Percentiles rank a stretch among this genome's conserved stretches.
Evolutionary conservation across 2,113 vertebrate genomes (phyloP).

Genomic region (Pachypanchax playfairii): DNA sequence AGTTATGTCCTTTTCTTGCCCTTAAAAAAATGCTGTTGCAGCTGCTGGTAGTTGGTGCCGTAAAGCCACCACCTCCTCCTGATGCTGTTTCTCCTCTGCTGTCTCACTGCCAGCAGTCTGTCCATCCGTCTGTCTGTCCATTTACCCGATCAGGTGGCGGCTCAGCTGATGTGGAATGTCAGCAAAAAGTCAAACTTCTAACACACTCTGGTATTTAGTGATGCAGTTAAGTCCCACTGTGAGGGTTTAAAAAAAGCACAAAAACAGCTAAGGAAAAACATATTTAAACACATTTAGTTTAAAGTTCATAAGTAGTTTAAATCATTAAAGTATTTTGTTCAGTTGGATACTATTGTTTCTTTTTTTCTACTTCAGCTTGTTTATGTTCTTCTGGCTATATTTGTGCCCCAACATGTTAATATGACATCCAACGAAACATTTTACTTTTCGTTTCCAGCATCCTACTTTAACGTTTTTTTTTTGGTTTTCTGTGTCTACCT

Average conservation of each 20-base stretch:
- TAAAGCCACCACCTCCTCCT: not conserved
- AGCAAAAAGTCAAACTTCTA: constrained; percentile 50
- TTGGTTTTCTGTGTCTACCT: constrained; percentile 1
- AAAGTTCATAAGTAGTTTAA: constrained; percentile 18
- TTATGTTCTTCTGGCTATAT: constrained; percentile 13
- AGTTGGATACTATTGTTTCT: not conserved
- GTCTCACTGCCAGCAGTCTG: constrained; percentile 16
- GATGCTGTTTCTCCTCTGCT: not conserved
- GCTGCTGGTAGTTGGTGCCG: not conserved
- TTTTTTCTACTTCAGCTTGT: constrained; percentile 1
- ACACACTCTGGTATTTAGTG: constrained; percentile 21
- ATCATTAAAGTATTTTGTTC: constrained; percentile 26
- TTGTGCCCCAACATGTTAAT: constrained; percentile 9
- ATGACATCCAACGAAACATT: constrained; percentile 45
- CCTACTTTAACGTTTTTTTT: not conserved
- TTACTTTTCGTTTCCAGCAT: constrained; percentile 6
- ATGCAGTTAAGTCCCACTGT: not conserved
- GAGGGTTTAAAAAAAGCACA: not conserved
- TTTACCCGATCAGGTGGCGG: constrained; percentile 15
- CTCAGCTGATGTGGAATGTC: constrained; percentile 25
- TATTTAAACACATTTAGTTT: no score
- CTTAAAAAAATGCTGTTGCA: not conserved
- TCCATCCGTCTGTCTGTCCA: constrained; percentile 23
- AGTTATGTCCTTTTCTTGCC: no score
- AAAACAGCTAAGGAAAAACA: not conserved